Conservation (phyloP, 2,113 vertebrate species). For the Scytalopus superciliaris region DNA sequence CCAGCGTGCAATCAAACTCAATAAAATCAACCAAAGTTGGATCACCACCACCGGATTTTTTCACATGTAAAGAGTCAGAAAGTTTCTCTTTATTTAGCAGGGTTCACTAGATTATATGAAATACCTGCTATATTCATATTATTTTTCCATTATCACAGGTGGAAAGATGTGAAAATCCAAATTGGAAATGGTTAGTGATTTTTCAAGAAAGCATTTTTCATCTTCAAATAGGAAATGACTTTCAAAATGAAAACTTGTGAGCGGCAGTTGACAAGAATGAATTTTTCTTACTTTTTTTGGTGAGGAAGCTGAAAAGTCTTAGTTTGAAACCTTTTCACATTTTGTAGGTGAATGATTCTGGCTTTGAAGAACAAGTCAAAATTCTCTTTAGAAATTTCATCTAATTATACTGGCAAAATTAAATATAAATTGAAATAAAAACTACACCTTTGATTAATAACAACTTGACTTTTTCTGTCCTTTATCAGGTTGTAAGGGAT, state of each 20-base stretch:
- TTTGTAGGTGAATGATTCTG: neutral
- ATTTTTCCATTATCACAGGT: neutral
- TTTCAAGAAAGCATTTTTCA: neutral
- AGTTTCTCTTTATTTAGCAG: neutral
- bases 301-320: neutral
- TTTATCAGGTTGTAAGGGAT: neutral
- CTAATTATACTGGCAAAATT: neutral
- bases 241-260: neutral
- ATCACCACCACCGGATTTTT: neutral
- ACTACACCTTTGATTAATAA: neutral
- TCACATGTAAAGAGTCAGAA: neutral
- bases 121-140: neutral
- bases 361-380: neutral
- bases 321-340: neutral
- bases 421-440: neutral
- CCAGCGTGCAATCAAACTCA: neutral
- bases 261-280: neutral
- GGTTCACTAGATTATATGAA: neutral
- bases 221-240: neutral
- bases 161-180: neutral
- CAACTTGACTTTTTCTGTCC: neutral
- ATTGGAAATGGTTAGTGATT: neutral
- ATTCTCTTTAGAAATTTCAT: neutral
- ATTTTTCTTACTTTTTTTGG: neutral
- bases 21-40: neutral